These are phyloP conservation scores for Drosophila anomelani DNA, from an alignment of 2,888 invertebrate species.

Conservation along the genomic window DNA sequence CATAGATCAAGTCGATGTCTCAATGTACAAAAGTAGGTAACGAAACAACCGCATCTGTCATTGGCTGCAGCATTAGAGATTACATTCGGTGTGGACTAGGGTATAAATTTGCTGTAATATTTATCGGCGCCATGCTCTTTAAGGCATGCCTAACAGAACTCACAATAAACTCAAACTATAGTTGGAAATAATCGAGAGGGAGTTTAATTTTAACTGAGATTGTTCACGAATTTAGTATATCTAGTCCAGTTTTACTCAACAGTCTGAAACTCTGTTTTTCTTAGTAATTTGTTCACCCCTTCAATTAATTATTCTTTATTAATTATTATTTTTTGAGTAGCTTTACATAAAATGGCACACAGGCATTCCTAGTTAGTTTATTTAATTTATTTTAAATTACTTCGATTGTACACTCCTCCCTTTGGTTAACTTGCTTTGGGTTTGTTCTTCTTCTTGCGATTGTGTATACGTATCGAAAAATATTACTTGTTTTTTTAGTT, in stretches of 20 bases:
- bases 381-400: slow-evolving; percentile 56
- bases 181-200: slow-evolving; percentile 18
- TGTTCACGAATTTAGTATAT: background rate
- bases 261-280: background rate
- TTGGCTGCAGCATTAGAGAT: slow-evolving; percentile 37
- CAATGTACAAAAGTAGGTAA: slow-evolving; percentile 67
- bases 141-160: slow-evolving; percentile 56
- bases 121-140: slow-evolving; percentile 63
- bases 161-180: slow-evolving; percentile 68
- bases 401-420: slow-evolving; percentile 10
- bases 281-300: slow-evolving; percentile 31
- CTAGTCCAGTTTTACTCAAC: background rate
- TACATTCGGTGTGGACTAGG: slow-evolving; percentile 48
- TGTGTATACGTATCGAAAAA: slow-evolving; percentile 69
- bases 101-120: slow-evolving; percentile 72
- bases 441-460: background rate
- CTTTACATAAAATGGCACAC: slow-evolving; percentile 70
- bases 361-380: slow-evolving; percentile 54
- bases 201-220: background rate
- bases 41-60: slow-evolving; percentile 27
- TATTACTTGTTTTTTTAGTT: slow-evolving; percentile 44
- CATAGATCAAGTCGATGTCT: slow-evolving; percentile 70
- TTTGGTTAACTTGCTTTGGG: slow-evolving; percentile 41
- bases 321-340: slow-evolving; percentile 62
- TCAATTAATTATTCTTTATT: slow-evolving; percentile 39